phyloP scores from a whole-genome alignment of 64 coral and sea anemone genomes.

The Exaiptasia diaphana region DNA sequence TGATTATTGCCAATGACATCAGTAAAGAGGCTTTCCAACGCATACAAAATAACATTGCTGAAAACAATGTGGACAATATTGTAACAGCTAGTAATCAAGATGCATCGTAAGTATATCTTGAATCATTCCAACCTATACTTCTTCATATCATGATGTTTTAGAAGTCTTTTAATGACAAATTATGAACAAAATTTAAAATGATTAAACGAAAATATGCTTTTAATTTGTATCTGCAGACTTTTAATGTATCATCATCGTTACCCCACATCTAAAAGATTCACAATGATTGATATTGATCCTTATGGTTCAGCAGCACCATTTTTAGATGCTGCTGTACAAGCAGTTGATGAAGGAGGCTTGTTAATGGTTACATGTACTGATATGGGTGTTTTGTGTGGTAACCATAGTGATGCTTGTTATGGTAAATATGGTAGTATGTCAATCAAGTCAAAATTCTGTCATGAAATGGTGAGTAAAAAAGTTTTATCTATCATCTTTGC shows the following conservation, averaged over 20 bases:
- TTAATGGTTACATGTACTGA: conserved; percentile 91
- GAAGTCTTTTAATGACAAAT: no score
- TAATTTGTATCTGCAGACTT: no score
- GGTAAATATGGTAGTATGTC: conserved; percentile 98
- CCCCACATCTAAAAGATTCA: conserved; percentile 61
- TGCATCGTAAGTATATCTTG: conserved; percentile 73
- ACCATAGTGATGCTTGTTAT: conserved; percentile 96
- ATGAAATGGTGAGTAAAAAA: conserved; percentile 85
- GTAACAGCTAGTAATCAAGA: conserved; percentile 79
- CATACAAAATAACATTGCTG: conserved; percentile 76
- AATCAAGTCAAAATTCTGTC: conserved; percentile 94
- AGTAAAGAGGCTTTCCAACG: conserved; percentile 84
- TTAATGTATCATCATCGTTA: conserved; percentile 85
- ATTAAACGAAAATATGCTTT: background rate
- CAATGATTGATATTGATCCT: conserved; percentile 96
- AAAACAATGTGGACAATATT: conserved; percentile 73
- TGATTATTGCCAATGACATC: conserved; percentile 88
- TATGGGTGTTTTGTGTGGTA: conserved; percentile 97
- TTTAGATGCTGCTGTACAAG: conserved; percentile 88
- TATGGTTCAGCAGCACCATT: conserved; percentile 92
- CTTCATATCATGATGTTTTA: no score
- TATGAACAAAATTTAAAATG: no score
- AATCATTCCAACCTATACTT: background rate
- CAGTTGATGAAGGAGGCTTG: conserved; percentile 89
- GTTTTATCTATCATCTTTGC: background rate